Conservation (phyloP, 2,113 vertebrate species). For the Platysteira castanea region DNA sequence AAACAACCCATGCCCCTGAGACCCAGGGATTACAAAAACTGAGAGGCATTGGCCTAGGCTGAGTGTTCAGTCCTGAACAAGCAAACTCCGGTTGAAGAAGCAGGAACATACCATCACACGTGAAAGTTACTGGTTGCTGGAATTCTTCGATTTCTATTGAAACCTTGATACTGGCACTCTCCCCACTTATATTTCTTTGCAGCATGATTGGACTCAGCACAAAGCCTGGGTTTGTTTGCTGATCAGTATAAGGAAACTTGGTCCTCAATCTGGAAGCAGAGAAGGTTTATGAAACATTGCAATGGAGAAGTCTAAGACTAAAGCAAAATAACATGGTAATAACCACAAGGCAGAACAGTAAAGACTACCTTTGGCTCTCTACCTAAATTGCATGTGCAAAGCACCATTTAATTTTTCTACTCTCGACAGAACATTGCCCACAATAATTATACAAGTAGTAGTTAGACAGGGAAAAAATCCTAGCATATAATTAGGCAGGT, state of each 20-base stretch:
- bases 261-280: conserved; percentile 81
- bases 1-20: background rate
- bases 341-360: background rate
- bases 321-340: background rate
- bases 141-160: conserved; percentile 95
- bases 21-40: background rate
- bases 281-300: conserved; percentile 33
- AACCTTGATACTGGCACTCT: conserved; percentile 91
- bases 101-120: conserved; percentile 87
- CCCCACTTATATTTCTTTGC: conserved; percentile 80
- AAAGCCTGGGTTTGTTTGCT: conserved; percentile 87
- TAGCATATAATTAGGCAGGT: background rate
- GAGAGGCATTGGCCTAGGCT: background rate
- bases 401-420: background rate
- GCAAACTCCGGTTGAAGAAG: background rate
- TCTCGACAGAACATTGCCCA: background rate
- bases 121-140: conserved; percentile 95
- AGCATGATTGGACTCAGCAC: conserved; percentile 89
- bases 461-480: background rate
- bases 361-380: background rate
- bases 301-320: background rate
- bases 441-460: background rate
- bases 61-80: background rate
- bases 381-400: background rate
- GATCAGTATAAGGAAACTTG: conserved; percentile 76